Evolutionary conservation across 2,888 invertebrate genomes (phyloP).

Genomic region (Cybosia mesomella): DNA sequence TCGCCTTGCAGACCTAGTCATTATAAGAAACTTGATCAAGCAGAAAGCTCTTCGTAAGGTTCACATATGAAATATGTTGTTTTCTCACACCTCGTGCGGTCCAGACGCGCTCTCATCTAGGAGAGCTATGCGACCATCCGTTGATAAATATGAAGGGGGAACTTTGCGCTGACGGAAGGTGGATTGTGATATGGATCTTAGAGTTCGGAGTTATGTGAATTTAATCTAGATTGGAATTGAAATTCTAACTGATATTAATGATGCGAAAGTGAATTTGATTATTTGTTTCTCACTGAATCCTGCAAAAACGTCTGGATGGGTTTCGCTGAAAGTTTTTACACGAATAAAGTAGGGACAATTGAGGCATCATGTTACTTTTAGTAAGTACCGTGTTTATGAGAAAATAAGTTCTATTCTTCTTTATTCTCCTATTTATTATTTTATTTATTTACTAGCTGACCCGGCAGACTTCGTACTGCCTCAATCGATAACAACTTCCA

Average conservation of each 20-base stretch:
- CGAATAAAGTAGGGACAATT: too few relatives aligned
- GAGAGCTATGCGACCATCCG: slow-evolving; percentile 41
- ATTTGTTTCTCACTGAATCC: too few relatives aligned
- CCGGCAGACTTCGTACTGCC: too few relatives aligned
- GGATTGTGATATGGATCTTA: slow-evolving; percentile 43
- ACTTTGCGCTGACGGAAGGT: slow-evolving; percentile 42
- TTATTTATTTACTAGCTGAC: too few relatives aligned
- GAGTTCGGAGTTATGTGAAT: slow-evolving; percentile 11
- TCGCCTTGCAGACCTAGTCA: too few relatives aligned
- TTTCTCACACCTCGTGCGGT: slow-evolving; percentile 56
- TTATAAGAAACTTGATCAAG: slow-evolving; percentile 45
- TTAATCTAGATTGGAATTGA: background rate
- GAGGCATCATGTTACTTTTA: too few relatives aligned
- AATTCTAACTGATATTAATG: background rate
- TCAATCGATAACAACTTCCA: too few relatives aligned
- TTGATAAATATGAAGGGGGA: slow-evolving; percentile 32
- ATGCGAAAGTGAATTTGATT: background rate
- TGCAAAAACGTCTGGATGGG: too few relatives aligned
- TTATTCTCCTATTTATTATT: too few relatives aligned
- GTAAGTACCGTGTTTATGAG: too few relatives aligned
- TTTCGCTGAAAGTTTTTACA: too few relatives aligned
- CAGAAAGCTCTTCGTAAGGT: slow-evolving; percentile 44
- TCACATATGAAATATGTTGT: slow-evolving; percentile 69
- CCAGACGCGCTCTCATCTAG: slow-evolving; percentile 44
- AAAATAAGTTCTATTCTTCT: too few relatives aligned